These are phyloP conservation scores for Ophiodon elongatus DNA, from an alignment of 2,113 vertebrate genomes.

Conservation along the genomic window DNA sequence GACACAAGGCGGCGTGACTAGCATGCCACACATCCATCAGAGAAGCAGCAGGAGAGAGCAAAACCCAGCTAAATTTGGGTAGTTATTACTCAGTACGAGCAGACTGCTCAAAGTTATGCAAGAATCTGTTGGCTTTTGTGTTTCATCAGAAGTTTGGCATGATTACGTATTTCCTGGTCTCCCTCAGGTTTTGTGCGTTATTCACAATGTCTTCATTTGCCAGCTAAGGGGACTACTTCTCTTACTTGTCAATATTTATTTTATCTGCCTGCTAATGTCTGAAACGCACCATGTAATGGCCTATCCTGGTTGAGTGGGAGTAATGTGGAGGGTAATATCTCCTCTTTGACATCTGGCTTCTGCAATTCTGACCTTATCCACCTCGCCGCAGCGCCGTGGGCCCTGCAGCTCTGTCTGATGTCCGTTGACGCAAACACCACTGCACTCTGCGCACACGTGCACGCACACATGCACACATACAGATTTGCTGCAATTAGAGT, in stretches of 20 bases:
- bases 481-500: slow-evolving; percentile 69
- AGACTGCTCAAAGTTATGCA: slow-evolving; percentile 62
- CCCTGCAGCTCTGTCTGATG: slow-evolving; percentile 72
- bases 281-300: slow-evolving; percentile 36
- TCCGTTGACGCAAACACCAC: slow-evolving; percentile 71
- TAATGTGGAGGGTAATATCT: slow-evolving; percentile 71
- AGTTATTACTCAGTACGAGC: slow-evolving; percentile 58
- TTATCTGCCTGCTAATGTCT: slow-evolving; percentile 60
- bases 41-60: slow-evolving; percentile 61
- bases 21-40: slow-evolving; percentile 65
- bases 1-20: slow-evolving; percentile 70
- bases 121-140: slow-evolving; percentile 39
- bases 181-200: slow-evolving; percentile 33
- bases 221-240: slow-evolving; percentile 3
- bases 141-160: slow-evolving; percentile 38
- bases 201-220: slow-evolving; percentile 29
- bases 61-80: slow-evolving; percentile 64
- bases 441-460: neutral
- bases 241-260: slow-evolving; percentile 48
- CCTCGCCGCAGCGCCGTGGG: slow-evolving; percentile 56
- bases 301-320: slow-evolving; percentile 63
- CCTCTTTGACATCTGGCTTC: slow-evolving; percentile 76
- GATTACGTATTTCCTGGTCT: slow-evolving; percentile 9
- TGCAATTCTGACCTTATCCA: slow-evolving; percentile 68
- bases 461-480: slow-evolving; percentile 29